Evolutionary conservation across 2,797 vertebrate species (phyloP).

Genomic region (Pogonophryne albipinna): DNA sequence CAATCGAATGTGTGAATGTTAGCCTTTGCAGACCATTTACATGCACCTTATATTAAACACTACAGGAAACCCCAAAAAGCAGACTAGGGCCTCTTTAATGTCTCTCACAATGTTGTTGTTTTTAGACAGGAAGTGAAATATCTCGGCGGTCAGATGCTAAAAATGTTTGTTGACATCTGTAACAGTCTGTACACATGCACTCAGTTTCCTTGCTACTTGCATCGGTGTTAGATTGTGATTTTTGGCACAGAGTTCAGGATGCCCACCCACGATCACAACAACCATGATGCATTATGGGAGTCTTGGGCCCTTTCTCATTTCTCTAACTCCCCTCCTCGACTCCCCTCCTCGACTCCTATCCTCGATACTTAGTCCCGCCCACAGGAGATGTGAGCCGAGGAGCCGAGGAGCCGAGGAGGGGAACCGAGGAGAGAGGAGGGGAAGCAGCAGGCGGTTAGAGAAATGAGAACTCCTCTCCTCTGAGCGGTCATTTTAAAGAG

Average conservation of each 20-base stretch:
- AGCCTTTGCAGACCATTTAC: neutral
- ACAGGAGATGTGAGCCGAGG: too few species aligned
- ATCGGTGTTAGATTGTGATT: constrained; percentile 41
- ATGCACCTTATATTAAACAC: too few species aligned
- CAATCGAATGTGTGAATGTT: too few species aligned
- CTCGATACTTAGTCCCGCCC: too few species aligned
- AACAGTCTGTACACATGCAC: constrained; percentile 35
- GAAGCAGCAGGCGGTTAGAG: too few species aligned
- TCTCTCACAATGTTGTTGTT: neutral
- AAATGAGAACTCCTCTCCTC: too few species aligned
- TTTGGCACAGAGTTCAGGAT: constrained; percentile 30
- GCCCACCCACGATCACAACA: constrained; percentile 62
- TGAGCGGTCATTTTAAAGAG: too few species aligned
- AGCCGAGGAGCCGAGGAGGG: too few species aligned
- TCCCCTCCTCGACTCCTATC: too few species aligned
- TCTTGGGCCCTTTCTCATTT: too few species aligned
- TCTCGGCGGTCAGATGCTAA: neutral
- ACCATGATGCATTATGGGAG: constrained; percentile 4
- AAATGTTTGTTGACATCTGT: constrained; percentile 42
- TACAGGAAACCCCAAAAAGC: neutral
- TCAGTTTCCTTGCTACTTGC: constrained; percentile 38
- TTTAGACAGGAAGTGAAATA: constrained; percentile 3
- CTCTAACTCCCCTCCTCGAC: too few species aligned
- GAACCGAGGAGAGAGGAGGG: too few species aligned
- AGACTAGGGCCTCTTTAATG: neutral